Evolutionary conservation across 2,797 vertebrate genomes (phyloP).

Genomic region (Ctenopoma kingsleyae): DNA sequence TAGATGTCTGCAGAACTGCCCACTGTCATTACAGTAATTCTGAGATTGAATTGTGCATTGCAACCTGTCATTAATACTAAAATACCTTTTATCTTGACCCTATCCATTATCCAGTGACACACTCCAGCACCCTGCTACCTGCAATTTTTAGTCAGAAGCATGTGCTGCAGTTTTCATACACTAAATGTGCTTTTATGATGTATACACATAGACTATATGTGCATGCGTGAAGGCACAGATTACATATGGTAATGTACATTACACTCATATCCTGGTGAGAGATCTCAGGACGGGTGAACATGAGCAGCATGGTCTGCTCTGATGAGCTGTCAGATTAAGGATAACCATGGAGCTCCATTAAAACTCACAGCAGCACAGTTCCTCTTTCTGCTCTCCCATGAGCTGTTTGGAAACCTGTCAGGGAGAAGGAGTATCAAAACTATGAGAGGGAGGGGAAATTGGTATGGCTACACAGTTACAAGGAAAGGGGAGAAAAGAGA

Average conservation of each 20-base stretch:
- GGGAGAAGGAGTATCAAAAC: constrained; percentile 23
- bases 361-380: constrained; percentile 48
- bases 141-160: constrained; percentile 5
- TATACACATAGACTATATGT: constrained; percentile 8
- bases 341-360: constrained; percentile 64
- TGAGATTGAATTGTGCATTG: background rate
- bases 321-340: constrained; percentile 72
- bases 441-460: constrained; percentile 17
- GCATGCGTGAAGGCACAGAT: constrained; percentile 24
- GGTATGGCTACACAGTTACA: constrained; percentile 38
- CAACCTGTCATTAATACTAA: constrained; percentile 4
- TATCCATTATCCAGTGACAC: constrained; percentile 11
- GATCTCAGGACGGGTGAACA: constrained; percentile 11
- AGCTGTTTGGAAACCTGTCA: constrained; percentile 66
- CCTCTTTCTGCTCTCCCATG: constrained; percentile 44
- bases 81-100: constrained; percentile 5
- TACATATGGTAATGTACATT: constrained; percentile 25
- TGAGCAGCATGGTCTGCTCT: constrained; percentile 38
- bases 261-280: constrained; percentile 17
- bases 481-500: constrained; percentile 22
- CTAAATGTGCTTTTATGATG: constrained; percentile 11
- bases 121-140: constrained; percentile 9
- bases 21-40: background rate
- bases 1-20: background rate
- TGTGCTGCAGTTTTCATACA: background rate